Conservation (phyloP, 2,113 vertebrate species). For the Castor canadensis region DNA sequence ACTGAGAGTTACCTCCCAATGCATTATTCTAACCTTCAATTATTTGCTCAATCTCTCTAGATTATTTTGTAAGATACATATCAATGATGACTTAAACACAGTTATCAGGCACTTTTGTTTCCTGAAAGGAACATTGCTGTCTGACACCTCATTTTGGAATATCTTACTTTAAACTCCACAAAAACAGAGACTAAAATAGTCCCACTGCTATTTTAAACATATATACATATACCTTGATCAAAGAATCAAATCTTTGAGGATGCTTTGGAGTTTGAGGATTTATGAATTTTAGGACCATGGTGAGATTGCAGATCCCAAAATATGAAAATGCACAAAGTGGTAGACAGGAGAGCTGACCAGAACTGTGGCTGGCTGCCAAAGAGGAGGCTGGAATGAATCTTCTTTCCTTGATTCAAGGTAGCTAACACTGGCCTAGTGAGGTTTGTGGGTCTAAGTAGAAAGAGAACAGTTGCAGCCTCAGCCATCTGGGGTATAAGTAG, state of each 20-base stretch:
- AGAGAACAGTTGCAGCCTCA: accelerated
- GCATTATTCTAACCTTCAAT: accelerated
- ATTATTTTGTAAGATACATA: not conserved
- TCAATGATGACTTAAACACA: not conserved
- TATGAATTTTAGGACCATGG: not conserved
- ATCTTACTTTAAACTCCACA: not conserved
- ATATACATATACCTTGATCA: not conserved
- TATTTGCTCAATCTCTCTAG: not conserved
- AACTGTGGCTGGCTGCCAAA: too few relatives aligned
- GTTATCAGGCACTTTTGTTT: not conserved
- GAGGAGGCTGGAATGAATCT: too few relatives aligned
- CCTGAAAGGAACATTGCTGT: not conserved
- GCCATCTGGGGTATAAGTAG: too few relatives aligned
- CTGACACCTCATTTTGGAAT: not conserved
- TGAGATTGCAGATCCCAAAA: accelerated
- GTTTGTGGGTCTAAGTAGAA: too few relatives aligned
- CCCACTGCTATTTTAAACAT: not conserved
- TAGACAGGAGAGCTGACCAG: accelerated
- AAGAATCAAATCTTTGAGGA: not conserved
- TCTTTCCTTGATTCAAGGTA: accelerated
- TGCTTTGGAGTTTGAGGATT: not conserved
- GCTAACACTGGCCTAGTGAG: too few relatives aligned
- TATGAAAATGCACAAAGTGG: accelerated
- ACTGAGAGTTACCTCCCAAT: accelerated
- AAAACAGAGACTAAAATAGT: not conserved